Percentiles rank a stretch among this genome's conserved stretches.
Evolutionary conservation across 2,888 invertebrate species (phyloP).

Genomic region (Calameuta idolon): DNA sequence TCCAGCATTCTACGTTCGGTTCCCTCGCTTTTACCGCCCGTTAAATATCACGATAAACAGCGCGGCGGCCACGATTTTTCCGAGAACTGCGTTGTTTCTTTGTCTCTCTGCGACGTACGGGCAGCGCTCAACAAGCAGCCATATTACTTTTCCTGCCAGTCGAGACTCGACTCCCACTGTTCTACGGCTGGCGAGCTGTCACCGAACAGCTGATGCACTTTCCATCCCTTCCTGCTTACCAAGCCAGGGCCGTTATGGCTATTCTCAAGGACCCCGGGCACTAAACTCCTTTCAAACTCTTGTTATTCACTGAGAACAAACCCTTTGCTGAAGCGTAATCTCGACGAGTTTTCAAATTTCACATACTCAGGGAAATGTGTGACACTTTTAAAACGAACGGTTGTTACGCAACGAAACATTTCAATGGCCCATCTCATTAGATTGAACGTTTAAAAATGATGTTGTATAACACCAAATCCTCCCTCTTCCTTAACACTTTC

Average conservation of each 20-base stretch:
- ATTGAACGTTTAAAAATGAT: neutral
- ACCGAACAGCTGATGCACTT: slow-evolving; percentile 63
- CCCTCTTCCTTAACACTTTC: no score
- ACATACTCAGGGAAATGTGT: no score
- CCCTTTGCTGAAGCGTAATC: neutral
- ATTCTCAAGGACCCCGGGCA: neutral
- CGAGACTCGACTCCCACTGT: slow-evolving; percentile 29
- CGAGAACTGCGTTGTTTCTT: slow-evolving; percentile 61
- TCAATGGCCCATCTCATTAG: neutral
- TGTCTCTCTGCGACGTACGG: slow-evolving; percentile 47
- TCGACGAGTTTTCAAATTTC: neutral
- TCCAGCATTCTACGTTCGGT: slow-evolving; percentile 81
- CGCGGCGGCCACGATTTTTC: slow-evolving; percentile 45
- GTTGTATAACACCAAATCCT: no score
- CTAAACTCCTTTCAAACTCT: neutral
- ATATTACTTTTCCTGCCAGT: slow-evolving; percentile 62
- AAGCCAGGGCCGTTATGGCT: slow-evolving; percentile 6
- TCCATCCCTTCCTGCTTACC: slow-evolving; percentile 26
- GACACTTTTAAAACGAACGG: neutral
- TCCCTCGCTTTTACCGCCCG: slow-evolving; percentile 26
- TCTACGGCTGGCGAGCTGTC: slow-evolving; percentile 59
- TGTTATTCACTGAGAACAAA: neutral
- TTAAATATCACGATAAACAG: slow-evolving; percentile 31
- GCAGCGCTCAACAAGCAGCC: slow-evolving; percentile 63
- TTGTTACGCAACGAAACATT: neutral